phyloP scores from a whole-genome alignment of 2,113 vertebrate species.

The Cacatua alba region DNA sequence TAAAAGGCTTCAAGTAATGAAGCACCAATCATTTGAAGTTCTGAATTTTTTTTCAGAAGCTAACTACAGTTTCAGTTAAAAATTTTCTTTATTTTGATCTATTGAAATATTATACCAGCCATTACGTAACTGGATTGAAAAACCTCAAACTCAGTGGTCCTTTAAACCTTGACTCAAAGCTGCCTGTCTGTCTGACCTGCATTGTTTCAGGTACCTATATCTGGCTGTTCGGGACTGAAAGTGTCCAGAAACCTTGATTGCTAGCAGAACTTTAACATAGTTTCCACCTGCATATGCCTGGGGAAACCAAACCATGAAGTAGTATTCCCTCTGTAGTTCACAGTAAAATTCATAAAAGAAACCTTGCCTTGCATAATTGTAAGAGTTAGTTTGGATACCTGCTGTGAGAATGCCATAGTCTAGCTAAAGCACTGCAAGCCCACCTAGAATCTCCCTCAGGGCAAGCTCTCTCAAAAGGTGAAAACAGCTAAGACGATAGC shows the following conservation, averaged over 20 bases:
- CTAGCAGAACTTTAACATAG: background rate
- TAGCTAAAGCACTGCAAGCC: background rate
- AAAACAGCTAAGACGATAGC: background rate
- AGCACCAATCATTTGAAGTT: background rate
- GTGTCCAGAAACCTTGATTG: background rate
- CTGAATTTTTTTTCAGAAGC: background rate
- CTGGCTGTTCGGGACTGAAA: background rate
- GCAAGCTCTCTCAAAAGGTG: background rate
- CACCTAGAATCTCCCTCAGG: background rate
- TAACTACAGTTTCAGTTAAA: background rate
- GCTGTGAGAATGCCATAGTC: background rate
- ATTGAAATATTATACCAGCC: background rate
- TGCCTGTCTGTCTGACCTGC: background rate
- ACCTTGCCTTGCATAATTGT: background rate
- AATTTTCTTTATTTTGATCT: background rate
- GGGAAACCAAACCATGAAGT: background rate
- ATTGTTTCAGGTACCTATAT: background rate
- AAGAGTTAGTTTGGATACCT: background rate
- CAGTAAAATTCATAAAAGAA: background rate
- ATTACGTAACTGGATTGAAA: background rate
- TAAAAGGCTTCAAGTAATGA: background rate
- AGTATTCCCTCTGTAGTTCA: background rate
- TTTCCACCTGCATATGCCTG: background rate
- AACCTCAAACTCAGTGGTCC: background rate
- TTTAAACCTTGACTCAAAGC: background rate